Percentiles rank a stretch among this genome's conserved stretches.
Conservation (phyloP, 92 coral and sea anemone genomes). For the Actinostola sp. region DNA sequence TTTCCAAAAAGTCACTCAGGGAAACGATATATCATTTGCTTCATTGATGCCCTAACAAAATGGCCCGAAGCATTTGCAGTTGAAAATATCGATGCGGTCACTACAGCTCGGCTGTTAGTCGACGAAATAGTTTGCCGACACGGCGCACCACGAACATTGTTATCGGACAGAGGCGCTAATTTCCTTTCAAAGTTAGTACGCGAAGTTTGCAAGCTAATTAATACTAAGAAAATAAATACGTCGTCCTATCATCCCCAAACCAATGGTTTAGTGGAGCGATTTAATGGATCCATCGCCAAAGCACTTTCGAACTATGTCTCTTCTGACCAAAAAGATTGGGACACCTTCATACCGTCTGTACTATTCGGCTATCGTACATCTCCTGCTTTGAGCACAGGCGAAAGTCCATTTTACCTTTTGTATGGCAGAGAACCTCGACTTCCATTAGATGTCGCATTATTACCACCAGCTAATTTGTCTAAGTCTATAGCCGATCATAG, state of each 20-base stretch:
- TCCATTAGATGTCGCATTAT: slow-evolving; percentile 37
- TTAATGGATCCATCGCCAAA: slow-evolving; percentile 26
- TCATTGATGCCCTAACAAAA: slow-evolving; percentile 56
- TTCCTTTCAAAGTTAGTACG: slow-evolving; percentile 37
- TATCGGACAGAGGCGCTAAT: slow-evolving; percentile 54
- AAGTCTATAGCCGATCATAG: slow-evolving; percentile 63
- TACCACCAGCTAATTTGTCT: slow-evolving; percentile 36
- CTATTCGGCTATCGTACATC: slow-evolving; percentile 31
- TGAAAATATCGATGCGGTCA: slow-evolving; percentile 34
- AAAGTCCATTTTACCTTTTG: too few relatives aligned
- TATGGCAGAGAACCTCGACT: slow-evolving; percentile 49
- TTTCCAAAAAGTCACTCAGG: slow-evolving; percentile 60
- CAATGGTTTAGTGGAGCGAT: slow-evolving; percentile 37
- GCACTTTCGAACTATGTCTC: slow-evolving; percentile 35
- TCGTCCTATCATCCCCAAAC: slow-evolving; percentile 54
- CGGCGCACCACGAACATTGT: slow-evolving; percentile 25
- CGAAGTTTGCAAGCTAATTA: slow-evolving; percentile 52
- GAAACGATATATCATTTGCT: slow-evolving; percentile 53
- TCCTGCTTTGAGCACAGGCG: slow-evolving; percentile 25
- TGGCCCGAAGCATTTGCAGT: slow-evolving; percentile 80
- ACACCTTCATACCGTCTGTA: too few relatives aligned
- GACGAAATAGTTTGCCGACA: too few relatives aligned
- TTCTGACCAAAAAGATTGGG: slow-evolving; percentile 43
- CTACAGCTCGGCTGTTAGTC: slow-evolving; percentile 58
- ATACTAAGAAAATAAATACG: slow-evolving; percentile 54